Evolutionary conservation across 2,797 vertebrate genomes (phyloP).

Genomic region (Miichthys miiuy): DNA sequence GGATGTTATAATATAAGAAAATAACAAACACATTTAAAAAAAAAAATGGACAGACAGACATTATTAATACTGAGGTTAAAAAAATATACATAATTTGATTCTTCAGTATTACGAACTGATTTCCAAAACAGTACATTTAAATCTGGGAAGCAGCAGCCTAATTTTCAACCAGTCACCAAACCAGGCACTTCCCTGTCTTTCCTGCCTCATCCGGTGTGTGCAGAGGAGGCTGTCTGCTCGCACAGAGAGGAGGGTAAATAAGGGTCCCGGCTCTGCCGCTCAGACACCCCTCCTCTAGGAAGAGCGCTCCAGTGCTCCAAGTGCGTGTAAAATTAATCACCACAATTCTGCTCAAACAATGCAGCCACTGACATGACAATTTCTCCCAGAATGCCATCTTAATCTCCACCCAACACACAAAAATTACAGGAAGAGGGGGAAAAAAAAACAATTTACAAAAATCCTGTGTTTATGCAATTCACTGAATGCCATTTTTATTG

Average conservation of each 20-base stretch:
- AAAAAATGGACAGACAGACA: neutral
- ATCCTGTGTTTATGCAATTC: constrained; percentile 84
- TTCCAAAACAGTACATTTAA: constrained; percentile 29
- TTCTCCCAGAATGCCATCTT: constrained; percentile 86
- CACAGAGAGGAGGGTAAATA: constrained; percentile 60
- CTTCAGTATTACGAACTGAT: neutral
- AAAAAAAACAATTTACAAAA: constrained; percentile 81
- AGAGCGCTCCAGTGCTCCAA: constrained; percentile 74
- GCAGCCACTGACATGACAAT: constrained; percentile 86
- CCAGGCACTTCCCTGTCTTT: constrained; percentile 31
- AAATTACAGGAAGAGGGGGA: constrained; percentile 76
- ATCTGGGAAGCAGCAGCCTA: constrained; percentile 17
- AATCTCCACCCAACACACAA: constrained; percentile 85
- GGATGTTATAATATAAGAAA: no score
- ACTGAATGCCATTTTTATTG: constrained; percentile 83
- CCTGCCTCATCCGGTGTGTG: constrained; percentile 30
- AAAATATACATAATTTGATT: neutral
- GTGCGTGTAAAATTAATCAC: constrained; percentile 86
- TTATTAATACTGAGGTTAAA: neutral
- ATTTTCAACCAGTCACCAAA: constrained; percentile 40
- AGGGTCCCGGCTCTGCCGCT: constrained; percentile 61
- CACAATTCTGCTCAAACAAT: constrained; percentile 87
- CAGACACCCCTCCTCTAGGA: constrained; percentile 74
- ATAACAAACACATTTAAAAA: no score
- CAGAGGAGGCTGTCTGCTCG: constrained; percentile 40